Base-by-base conservation (phyloP, 2,888 invertebrate genomes). In the Drosophila pegasa region DNA sequence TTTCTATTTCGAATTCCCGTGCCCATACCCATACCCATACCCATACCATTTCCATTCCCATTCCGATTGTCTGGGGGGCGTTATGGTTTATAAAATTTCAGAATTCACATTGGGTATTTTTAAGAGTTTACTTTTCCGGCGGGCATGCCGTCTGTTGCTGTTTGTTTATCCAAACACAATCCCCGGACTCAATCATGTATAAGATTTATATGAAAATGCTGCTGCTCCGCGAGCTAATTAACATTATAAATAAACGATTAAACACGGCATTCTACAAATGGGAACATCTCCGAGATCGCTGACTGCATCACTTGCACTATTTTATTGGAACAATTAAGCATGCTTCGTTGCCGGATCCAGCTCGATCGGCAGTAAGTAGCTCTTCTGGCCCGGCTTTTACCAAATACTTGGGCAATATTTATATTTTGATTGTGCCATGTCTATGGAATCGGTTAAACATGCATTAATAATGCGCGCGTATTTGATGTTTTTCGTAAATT, bases 61-160 rank as follows among this genome's bases (percentile, higher is more conserved):
- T 56, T 33, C 47, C 41, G 58, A 47, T 41, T 69, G 68, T 64
- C 69, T 70, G 64, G 73, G 73, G 78, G 64, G 72, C 83, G 88
- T 78, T 81, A 77, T 79, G 89, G 89, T 63, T 74, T 79, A 85
- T 87, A 88, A 89, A 88, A 79, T 85, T 79, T 56, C 35, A 61
- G 68, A 65, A 69, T 75, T 61, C 71, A 78, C 75, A 76, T 70
- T 56, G 50, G 43, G 59, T 80, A 80, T 80, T 67, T 65, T 45
- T 38, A 20, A 63, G 57, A 65, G 69, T 78, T 60, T 68, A 69
- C 60, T 65, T 76, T 60, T 41, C 62, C 67, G 73, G 74, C 76
- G 74, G 71, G 62, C 81, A 63, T 84, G 64, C 47, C 61, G 67
- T 70, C 69, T 83, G 83, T 70, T 76, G 72, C 77, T 75, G 79